Base-by-base conservation (phyloP, 53 echinoderm and acorn worm species). In the Echinarachnius parma region DNA sequence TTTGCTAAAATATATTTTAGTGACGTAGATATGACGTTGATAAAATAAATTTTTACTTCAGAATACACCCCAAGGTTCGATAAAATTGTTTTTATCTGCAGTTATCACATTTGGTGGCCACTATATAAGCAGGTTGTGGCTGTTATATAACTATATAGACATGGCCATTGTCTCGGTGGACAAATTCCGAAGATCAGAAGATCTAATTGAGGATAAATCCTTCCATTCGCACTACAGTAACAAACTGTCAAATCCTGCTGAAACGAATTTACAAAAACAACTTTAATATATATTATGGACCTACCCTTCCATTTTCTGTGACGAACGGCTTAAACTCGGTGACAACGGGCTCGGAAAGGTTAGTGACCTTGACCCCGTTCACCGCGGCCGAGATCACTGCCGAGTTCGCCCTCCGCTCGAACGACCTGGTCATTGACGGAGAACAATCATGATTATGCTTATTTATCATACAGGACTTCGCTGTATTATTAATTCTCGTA, bases 331-430 rank as follows among this genome's bases (percentile, higher is more conserved):
- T 28, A 31, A 31, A 79, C 34, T 39, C 9, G 1, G 56, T 56
- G 29, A 46, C 57, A 2, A 87, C 78, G 2, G 87, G 82, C 16
- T 82, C 82, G 13, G 77, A 48, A 22, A 87, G 78, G 59, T 71
- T 63, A 1, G 59, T 63, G 4, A 86, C 62, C 36, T 70, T 52
- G 34, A 26, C 61, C 26, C 44, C 61, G 20, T 77, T 78, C 5
- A 86, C 78, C 14, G 87, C 70, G n/a, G 82, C 87, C 3, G 87
- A 86, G 28, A 86, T 78, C 36, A 86, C 31, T 16, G 77, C 77
- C 10, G 87, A 77, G 78, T 86, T 86, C 21, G 81, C 46, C 15
- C 36, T 77, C 21, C 81, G 81, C 52, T 76, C 62, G 45, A 62
- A 85, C 23, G 50, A 3, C 42, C 37, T 34, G 62, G 25, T 35